These are phyloP conservation scores for Capromys pilorides DNA, from an alignment of 2,797 vertebrate genomes.

Conservation along the genomic window DNA sequence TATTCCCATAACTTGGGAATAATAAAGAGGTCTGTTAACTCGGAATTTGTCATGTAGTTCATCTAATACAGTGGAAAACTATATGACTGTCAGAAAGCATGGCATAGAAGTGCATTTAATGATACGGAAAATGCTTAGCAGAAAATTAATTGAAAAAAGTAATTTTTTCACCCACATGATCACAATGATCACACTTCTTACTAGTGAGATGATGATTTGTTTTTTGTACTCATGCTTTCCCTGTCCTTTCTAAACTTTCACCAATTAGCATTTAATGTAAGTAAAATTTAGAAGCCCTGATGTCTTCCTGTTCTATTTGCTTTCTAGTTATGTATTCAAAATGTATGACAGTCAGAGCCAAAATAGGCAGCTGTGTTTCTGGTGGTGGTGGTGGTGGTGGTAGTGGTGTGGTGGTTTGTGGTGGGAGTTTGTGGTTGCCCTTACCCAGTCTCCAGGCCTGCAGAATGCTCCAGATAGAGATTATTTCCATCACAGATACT, in stretches of 20 bases:
- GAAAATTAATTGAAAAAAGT: constrained; percentile 58
- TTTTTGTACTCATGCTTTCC: not conserved
- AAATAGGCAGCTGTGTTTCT: not conserved
- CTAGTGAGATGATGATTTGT: not conserved
- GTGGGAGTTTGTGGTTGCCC: not conserved
- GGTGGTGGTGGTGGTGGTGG: not conserved
- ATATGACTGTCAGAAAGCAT: not conserved
- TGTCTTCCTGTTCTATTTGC: constrained; percentile 8
- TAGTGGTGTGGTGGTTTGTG: too few relatives aligned
- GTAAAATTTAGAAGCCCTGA: constrained; percentile 14
- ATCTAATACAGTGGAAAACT: not conserved
- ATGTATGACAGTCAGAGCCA: not conserved
- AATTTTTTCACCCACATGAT: not conserved
- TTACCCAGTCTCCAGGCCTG: not conserved
- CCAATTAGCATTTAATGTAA: not conserved
- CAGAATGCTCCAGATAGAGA: not conserved
- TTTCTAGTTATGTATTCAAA: not conserved
- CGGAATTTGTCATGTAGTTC: not conserved
- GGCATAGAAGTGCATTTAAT: constrained; percentile 48
- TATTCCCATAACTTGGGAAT: constrained; percentile 25
- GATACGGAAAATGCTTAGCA: constrained; percentile 37
- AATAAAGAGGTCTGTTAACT: not conserved
- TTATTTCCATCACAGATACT: not conserved
- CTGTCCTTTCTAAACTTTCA: constrained; percentile 30
- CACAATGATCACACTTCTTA: constrained; percentile 57